Percentiles rank a stretch among this genome's conserved stretches.
phyloP scores from a whole-genome alignment of 2,888 invertebrate genomes.

The Drosophila nr. perissopoda region DNA sequence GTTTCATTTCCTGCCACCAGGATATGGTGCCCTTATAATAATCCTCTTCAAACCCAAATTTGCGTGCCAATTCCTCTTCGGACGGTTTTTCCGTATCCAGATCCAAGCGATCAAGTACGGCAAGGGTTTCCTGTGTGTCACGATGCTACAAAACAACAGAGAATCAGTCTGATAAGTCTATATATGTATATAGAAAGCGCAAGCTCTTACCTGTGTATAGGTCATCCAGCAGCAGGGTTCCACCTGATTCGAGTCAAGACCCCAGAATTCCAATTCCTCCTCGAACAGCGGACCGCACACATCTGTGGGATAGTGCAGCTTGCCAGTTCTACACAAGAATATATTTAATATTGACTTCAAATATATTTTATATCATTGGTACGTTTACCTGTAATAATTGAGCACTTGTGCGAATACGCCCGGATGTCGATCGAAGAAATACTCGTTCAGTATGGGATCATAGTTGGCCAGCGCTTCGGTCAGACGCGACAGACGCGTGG shows the following conservation, averaged over 20 bases:
- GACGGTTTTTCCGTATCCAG: conserved; percentile 99
- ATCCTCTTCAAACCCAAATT: conserved; percentile 98
- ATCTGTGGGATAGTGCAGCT: conserved; percentile 99
- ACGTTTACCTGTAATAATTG: conserved; percentile 94
- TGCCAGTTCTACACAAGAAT: conserved; percentile 91
- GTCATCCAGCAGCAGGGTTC: conserved; percentile 99
- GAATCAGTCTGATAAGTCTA: background rate
- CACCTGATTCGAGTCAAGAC: conserved; percentile 99
- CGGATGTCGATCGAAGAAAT: conserved; percentile 99
- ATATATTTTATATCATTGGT: background rate
- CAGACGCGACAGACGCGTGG: conserved; percentile 95
- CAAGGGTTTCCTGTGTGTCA: conserved; percentile 99
- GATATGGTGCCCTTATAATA: conserved; percentile 95
- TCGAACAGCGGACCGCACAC: conserved; percentile 99
- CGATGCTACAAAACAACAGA: conserved; percentile 89
- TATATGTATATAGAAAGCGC: too few species aligned
- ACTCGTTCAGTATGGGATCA: conserved; percentile 99
- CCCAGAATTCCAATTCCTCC: conserved; percentile 99
- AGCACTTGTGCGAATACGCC: conserved; percentile 98
- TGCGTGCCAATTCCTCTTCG: conserved; percentile 98
- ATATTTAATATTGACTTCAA: background rate
- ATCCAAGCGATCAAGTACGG: conserved; percentile 98
- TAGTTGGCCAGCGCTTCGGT: conserved; percentile 99
- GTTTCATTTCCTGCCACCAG: conserved; percentile 99
- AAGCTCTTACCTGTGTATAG: conserved; percentile 91